Conservation (phyloP, 2,797 vertebrate species). For the Megalops cyprinoides region DNA sequence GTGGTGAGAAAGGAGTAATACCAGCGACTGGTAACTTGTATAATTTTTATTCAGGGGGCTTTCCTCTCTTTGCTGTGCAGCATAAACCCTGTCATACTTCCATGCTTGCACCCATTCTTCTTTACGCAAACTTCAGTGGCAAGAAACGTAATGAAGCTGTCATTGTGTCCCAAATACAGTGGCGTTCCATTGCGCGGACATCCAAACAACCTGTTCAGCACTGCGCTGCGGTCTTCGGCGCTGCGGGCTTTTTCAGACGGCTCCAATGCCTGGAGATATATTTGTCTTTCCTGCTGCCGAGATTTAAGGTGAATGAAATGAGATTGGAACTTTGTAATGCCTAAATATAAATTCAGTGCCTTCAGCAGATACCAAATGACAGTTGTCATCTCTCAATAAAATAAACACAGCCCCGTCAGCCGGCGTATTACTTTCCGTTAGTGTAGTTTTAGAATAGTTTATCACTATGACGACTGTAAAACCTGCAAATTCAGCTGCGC, state of each 20-base stretch:
- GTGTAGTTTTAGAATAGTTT: not conserved
- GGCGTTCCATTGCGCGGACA: not conserved
- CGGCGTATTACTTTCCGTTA: not conserved
- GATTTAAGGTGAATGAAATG: conserved; percentile 7
- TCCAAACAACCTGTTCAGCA: conserved; percentile 16
- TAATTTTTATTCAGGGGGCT: not conserved
- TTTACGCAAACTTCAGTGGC: conserved; percentile 5
- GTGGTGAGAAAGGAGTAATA: not conserved
- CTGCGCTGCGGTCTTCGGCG: conserved; percentile 16
- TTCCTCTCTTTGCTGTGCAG: not conserved
- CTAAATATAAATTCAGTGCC: conserved; percentile 14
- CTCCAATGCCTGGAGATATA: not conserved
- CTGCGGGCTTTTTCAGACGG: not conserved
- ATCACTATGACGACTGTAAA: not conserved
- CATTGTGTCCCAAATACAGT: not conserved
- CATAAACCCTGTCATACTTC: not conserved
- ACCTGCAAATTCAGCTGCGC: conserved; percentile 15
- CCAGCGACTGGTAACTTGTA: not conserved
- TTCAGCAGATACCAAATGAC: conserved; percentile 3
- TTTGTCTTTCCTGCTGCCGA: not conserved
- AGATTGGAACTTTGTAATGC: not conserved
- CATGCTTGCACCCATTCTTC: not conserved
- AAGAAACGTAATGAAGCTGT: not conserved
- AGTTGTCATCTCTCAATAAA: not conserved
- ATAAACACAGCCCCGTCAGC: not conserved